phyloP scores from a whole-genome alignment of 2,888 invertebrate species.

The Elmis aenea region DNA sequence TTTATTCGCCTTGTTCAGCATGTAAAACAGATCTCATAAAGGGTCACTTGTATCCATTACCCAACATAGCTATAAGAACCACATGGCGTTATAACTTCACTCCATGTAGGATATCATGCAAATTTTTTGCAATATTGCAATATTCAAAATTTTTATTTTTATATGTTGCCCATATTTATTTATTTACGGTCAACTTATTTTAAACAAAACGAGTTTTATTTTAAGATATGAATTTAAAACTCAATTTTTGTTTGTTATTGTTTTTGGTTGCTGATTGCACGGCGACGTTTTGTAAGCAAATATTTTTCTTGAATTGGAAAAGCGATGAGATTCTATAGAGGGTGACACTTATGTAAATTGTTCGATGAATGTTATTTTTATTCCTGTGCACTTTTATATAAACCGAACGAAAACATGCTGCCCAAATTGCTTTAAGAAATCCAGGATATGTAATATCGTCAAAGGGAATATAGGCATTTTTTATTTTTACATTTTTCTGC shows the following conservation, averaged over 20 bases:
- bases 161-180: no score
- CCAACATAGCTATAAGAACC: slow-evolving; percentile 22
- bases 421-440: slow-evolving; percentile 21
- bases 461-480: slow-evolving; percentile 9
- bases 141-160: slow-evolving; percentile 24
- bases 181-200: no score
- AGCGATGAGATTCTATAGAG: no score
- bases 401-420: slow-evolving; percentile 19
- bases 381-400: slow-evolving; percentile 21
- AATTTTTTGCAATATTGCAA: slow-evolving; percentile 30
- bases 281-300: no score
- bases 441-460: slow-evolving; percentile 14
- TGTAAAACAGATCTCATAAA: no score
- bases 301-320: no score
- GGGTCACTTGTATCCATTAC: slow-evolving; percentile 20
- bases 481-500: no score
- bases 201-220: no score
- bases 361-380: slow-evolving; percentile 20
- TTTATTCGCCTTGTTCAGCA: no score
- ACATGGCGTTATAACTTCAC: slow-evolving; percentile 24
- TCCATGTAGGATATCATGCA: slow-evolving; percentile 25
- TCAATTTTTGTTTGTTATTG: no score
- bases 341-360: slow-evolving; percentile 21
- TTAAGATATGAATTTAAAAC: no score
- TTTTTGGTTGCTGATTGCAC: no score